phyloP scores from a whole-genome alignment of 1,140 invertebrate species.

The Melitaea cinxia region DNA sequence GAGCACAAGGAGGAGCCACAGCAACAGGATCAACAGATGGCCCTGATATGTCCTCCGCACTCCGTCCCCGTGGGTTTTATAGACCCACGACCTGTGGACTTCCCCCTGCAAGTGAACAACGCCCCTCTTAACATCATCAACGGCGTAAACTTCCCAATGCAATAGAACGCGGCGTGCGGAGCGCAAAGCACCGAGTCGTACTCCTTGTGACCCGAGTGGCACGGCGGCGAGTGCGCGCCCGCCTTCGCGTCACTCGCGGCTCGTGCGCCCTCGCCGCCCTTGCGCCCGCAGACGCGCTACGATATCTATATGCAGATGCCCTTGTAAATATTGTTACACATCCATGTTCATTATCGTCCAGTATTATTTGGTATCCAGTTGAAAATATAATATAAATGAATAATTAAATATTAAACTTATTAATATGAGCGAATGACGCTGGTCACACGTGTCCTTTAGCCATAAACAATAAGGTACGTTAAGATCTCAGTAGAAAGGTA shows the following conservation, averaged over 20 bases:
- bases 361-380: slow-evolving; percentile 43
- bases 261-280: slow-evolving; percentile 22
- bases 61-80: slow-evolving; percentile 82
- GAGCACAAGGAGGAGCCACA: slow-evolving; percentile 71
- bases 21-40: slow-evolving; percentile 68
- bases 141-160: slow-evolving; percentile 88
- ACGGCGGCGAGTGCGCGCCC: slow-evolving; percentile 37
- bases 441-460: slow-evolving; percentile 46
- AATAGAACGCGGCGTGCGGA: slow-evolving; percentile 80
- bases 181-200: slow-evolving; percentile 48
- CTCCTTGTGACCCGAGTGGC: slow-evolving; percentile 67
- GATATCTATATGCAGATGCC: slow-evolving; percentile 60
- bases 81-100: slow-evolving; percentile 83
- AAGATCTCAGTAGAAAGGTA: slow-evolving; percentile 72
- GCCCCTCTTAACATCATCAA: slow-evolving; percentile 85
- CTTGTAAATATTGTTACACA: slow-evolving; percentile 50
- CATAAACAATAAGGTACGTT: slow-evolving; percentile 58
- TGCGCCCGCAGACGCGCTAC: slow-evolving; percentile 44
- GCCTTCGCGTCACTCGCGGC: slow-evolving; percentile 8
- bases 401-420: slow-evolving; percentile 34
- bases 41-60: slow-evolving; percentile 69
- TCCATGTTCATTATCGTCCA: slow-evolving; percentile 39
- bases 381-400: neutral
- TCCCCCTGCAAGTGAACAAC: slow-evolving; percentile 79
- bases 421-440: slow-evolving; percentile 30